Base-by-base conservation (phyloP, 2,888 invertebrate genomes). In the Melolontha melolontha region DNA sequence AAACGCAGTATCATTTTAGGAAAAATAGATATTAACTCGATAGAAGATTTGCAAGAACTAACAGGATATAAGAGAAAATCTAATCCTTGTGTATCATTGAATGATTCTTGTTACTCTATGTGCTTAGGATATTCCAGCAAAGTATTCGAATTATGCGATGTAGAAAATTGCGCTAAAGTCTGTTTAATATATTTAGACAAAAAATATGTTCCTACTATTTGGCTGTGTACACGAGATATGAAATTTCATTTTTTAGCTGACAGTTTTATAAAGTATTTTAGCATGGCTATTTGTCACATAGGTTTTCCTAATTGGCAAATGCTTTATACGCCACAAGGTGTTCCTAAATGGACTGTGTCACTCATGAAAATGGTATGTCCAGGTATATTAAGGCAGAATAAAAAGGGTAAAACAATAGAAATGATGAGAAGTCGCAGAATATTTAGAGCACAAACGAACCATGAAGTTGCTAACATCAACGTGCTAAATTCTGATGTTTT, bases 221-320 rank as follows among this genome's bases (percentile, higher is more conserved):
- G 82, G 82, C 69, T 81, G 4, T 78, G 75, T 62, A 76, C 71
- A 29, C 73, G 71, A 11, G 73, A 75, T 7, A 77, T 87, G 34
- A 87, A 88, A 12, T 96, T 95, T 92, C 91, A 93, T 72, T 92
- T 90, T 84, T 84, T 97, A 57, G 92, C 96, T 0, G 90, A 92
- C 64, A 90, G 89, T 22, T 95, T 97, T 78, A 91, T 91, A 10
- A 89, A 92, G 71, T 97, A 96, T 81, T 91, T 95, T 76, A 87
- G 96, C 68, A 93, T 96, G 91, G 90, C 94, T 80, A 85, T 97
- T 42, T 93, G 93, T 2, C 95, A 97, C 80, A 86, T 96, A 54
- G 97, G 96, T 0, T 85, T 97, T 66, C 96, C 96, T 0, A 91
- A 93, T 69, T 97, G 97, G 97, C 96, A 96, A 67, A 76, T 76